Evolutionary conservation across 1,140 invertebrate species (phyloP).

Genomic region (Drosophila mayri): DNA sequence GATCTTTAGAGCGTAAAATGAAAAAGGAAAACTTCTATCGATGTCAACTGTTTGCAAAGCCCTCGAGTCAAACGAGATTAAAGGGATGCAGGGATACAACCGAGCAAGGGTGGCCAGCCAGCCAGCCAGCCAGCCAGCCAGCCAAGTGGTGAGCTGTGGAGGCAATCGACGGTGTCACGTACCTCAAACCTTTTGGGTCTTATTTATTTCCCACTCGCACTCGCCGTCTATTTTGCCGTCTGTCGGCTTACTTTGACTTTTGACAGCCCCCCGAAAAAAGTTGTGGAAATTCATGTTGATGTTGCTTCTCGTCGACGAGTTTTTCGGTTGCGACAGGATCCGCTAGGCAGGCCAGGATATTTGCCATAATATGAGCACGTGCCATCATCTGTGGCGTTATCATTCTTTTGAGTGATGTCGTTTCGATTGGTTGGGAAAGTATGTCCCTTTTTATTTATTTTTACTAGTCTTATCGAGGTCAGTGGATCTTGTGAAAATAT

Average conservation of each 20-base stretch:
- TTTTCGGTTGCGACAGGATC: constrained; percentile 31
- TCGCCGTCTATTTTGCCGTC: constrained; percentile 44
- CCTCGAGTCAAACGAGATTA: constrained; percentile 66
- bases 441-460: constrained; percentile 1
- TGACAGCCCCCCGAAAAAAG: constrained; percentile 65
- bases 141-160: constrained; percentile 13
- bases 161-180: constrained; percentile 55
- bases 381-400: constrained; percentile 28
- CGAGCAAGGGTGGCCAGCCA: neutral
- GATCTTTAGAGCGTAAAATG: constrained; percentile 48
- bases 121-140: neutral
- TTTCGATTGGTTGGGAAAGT: constrained; percentile 36
- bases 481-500: constrained; percentile 13
- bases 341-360: constrained; percentile 11
- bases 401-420: constrained; percentile 21
- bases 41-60: constrained; percentile 66
- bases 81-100: constrained; percentile 48
- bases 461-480: constrained; percentile 12
- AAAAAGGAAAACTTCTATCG: constrained; percentile 57
- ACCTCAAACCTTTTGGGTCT: constrained; percentile 43
- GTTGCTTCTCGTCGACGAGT: constrained; percentile 15
- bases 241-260: constrained; percentile 78
- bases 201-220: constrained; percentile 37
- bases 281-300: constrained; percentile 67
- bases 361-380: constrained; percentile 42